phyloP scores from a whole-genome alignment of 2,888 invertebrate genomes.

The Xestia sexstrigata region DNA sequence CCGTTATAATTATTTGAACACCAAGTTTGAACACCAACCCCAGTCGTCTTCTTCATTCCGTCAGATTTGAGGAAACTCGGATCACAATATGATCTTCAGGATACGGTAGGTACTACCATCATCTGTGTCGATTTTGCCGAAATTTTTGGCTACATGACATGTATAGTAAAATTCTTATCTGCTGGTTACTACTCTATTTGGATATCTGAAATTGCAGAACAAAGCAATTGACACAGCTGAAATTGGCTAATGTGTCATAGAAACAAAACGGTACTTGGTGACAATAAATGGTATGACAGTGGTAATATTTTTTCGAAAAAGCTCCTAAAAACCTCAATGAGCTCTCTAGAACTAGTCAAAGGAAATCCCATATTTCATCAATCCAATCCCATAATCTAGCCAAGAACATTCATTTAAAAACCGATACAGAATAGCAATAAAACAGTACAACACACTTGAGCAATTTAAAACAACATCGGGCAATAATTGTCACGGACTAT shows the following conservation, averaged over 20 bases:
- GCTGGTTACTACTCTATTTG: too few species aligned
- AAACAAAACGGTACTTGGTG: too few species aligned
- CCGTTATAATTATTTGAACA: background rate
- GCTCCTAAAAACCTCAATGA: background rate
- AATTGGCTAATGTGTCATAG: background rate
- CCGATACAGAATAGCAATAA: constrained; percentile 42
- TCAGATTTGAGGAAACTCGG: background rate
- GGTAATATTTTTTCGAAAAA: background rate
- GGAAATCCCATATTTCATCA: background rate
- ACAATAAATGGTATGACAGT: background rate
- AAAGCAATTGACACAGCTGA: background rate
- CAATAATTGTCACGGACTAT: constrained; percentile 53
- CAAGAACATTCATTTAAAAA: constrained; percentile 28
- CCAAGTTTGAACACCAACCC: background rate
- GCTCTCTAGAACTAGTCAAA: background rate
- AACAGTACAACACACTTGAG: constrained; percentile 37
- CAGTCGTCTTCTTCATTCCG: background rate
- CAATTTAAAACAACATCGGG: constrained; percentile 53
- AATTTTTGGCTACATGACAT: too few species aligned
- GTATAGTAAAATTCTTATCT: too few species aligned
- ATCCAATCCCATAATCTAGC: background rate
- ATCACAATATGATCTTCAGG: too few species aligned
- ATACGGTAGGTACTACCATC: too few species aligned
- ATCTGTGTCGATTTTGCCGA: too few species aligned
- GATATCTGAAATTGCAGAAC: background rate